Percentiles rank a stretch among this genome's conserved stretches.
Evolutionary conservation across 2,888 invertebrate species (phyloP).

Genomic region (Entomobrya multifasciata): DNA sequence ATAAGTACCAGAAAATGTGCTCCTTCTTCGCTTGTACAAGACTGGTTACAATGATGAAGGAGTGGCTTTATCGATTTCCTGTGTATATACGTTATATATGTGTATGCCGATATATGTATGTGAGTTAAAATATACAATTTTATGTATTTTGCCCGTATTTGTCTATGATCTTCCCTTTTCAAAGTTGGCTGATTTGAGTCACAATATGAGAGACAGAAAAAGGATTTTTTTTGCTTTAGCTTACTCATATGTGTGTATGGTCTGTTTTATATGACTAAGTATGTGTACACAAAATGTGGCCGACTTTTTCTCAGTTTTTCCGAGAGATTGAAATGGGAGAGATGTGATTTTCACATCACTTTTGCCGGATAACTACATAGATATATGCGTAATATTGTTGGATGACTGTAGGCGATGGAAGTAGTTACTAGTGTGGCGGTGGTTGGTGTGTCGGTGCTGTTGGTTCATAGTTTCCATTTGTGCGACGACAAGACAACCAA

Average conservation of each 20-base stretch:
- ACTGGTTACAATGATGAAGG: slow-evolving; percentile 64
- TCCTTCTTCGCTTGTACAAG: slow-evolving; percentile 35
- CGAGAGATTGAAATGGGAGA: slow-evolving; percentile 51
- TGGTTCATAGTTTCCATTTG: slow-evolving; percentile 14
- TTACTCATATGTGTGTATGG: slow-evolving; percentile 16
- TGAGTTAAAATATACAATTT: neutral
- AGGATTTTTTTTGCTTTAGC: neutral
- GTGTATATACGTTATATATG: slow-evolving; percentile 18
- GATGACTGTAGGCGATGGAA: slow-evolving; percentile 9
- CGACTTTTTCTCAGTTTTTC: slow-evolving; percentile 67
- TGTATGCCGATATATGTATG: neutral
- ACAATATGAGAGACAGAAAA: neutral
- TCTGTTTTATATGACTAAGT: slow-evolving; percentile 1
- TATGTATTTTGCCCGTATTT: slow-evolving; percentile 52
- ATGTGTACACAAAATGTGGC: slow-evolving; percentile 45
- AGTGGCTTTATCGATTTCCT: slow-evolving; percentile 70
- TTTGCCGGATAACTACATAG: slow-evolving; percentile 31
- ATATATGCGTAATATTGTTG: neutral
- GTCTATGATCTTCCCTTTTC: slow-evolving; percentile 1
- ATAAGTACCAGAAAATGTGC: slow-evolving; percentile 43
- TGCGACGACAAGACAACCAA: neutral
- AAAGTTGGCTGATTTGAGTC: slow-evolving; percentile 22
- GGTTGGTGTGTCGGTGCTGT: slow-evolving; percentile 38
- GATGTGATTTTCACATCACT: slow-evolving; percentile 63
- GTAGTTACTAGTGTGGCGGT: neutral